Base-by-base conservation (phyloP, 2,113 vertebrate genomes). In the Donacobius atricapilla region DNA sequence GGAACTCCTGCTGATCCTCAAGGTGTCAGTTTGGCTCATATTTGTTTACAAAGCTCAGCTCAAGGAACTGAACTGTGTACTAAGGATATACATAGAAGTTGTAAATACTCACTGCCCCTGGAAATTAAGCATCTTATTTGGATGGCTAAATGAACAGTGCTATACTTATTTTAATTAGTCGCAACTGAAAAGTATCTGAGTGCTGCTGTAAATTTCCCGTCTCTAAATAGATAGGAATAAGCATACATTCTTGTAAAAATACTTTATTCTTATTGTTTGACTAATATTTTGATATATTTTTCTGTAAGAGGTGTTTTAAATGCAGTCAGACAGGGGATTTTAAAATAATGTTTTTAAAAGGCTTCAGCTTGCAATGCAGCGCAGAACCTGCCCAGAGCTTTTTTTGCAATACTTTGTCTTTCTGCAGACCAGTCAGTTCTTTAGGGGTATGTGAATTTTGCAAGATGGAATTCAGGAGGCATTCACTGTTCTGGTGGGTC, bases 1-100 rank as follows among this genome's bases (percentile, higher is more conserved):
- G 93, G 94, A 86, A 35, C 30, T 73, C 94, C 94, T 76, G 92
- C 90, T 96, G 93, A 90, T 95, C 56, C 71, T 96, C 93, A 95
- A 88, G 92, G 93, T 95, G 87, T 94, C 92, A 92, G 60, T 94
- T 93, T 97, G 90, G 82, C 85, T 90, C n/a, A 27, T 48, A 88
- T 92, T 96, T 96, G 82, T 95, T 94, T 96, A 93, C 84, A 93
- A 92, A 91, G 58, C 82, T 91, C 17, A 28, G 71, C 90, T 90
- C 16, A 6, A 93, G 63, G 68, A 96, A 80, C 81, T 70, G 40
- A 93, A 47, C 75, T 92, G 13, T 61, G 64, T 37, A 20, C 20
- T 71, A 20, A 70, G 47, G 42, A 28, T 79, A 58, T 63, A 56
- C 39, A 50, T 27, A 69, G 78, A 69, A 85, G 14, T 33, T 90